phyloP scores from a whole-genome alignment of 92 coral and sea anemone genomes.

The Paragorgia papillata region DNA sequence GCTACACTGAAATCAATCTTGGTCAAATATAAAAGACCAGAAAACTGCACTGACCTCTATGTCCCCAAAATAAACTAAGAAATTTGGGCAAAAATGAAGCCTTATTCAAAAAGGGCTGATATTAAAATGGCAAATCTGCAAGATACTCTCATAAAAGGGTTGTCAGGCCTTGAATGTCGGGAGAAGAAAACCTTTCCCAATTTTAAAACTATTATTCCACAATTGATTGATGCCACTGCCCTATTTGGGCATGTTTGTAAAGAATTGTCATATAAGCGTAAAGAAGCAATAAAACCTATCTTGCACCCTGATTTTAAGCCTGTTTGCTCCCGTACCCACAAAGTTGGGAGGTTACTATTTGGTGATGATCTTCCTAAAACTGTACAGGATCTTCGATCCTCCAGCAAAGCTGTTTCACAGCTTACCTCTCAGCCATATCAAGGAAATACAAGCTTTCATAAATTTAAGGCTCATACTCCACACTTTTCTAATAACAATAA shows the following conservation, averaged over 20 bases:
- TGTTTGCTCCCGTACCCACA: conserved; percentile 62
- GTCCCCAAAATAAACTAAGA: conserved; percentile 12
- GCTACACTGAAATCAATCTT: conserved; percentile 1
- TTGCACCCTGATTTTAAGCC: conserved; percentile 58
- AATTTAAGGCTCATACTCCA: conserved; percentile 16
- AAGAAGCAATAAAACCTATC: conserved; percentile 54
- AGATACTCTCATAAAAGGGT: background rate
- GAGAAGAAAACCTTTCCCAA: conserved; percentile 7
- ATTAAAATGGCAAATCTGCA: conserved; percentile 16
- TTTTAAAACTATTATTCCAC: conserved; percentile 30
- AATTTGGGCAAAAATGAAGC: conserved; percentile 6
- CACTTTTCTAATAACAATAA: too few species aligned
- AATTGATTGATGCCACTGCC: conserved; percentile 60
- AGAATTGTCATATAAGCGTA: conserved; percentile 53
- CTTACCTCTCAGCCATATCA: background rate
- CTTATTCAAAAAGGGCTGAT: background rate
- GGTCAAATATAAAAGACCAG: background rate
- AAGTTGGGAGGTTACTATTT: conserved; percentile 59
- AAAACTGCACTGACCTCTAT: conserved; percentile 10
- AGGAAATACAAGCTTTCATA: background rate
- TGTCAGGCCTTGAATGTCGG: background rate
- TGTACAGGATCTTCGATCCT: conserved; percentile 52
- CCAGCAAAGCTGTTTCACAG: conserved; percentile 30
- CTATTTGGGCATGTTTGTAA: conserved; percentile 56
- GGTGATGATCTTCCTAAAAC: conserved; percentile 63